These are phyloP conservation scores for Cotesia chilonis DNA, from an alignment of 1,140 invertebrate genomes.

Conservation along the genomic window DNA sequence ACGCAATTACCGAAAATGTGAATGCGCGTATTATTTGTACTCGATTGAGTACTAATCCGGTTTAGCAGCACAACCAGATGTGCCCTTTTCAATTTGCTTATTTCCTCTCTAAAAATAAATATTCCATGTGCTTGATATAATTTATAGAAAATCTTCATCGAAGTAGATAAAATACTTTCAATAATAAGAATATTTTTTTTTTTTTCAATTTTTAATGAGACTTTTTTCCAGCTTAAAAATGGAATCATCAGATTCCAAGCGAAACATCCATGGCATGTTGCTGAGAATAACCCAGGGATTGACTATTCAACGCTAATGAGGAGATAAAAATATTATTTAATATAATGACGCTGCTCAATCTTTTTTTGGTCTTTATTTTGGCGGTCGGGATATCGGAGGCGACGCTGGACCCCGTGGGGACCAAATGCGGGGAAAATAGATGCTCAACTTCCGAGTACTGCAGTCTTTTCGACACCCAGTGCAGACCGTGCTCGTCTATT, in stretches of 20 bases:
- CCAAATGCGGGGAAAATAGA: constrained; percentile 62
- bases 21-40: constrained; percentile 1
- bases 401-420: constrained; percentile 58
- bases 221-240: too few species aligned
- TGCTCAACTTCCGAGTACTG: constrained; percentile 68
- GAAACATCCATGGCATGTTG: too few species aligned
- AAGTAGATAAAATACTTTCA: too few species aligned
- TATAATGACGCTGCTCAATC: constrained; percentile 15
- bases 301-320: background rate
- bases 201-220: too few species aligned
- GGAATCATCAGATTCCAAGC: too few species aligned
- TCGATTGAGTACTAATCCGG: constrained; percentile 16
- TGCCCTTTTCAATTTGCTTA: constrained; percentile 7
- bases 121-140: too few species aligned
- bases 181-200: too few species aligned
- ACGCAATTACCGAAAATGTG: constrained; percentile 6
- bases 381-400: constrained; percentile 40
- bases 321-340: background rate
- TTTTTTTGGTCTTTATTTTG: constrained; percentile 33
- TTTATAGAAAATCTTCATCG: too few species aligned
- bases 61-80: constrained; percentile 3
- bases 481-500: constrained; percentile 62
- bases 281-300: too few species aligned
- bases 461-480: constrained; percentile 64
- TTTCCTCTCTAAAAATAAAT: too few species aligned